Evolutionary conservation across 2,888 invertebrate species (phyloP), one percentile per base, ranked within the genome.

Genomic region (Nesidiocoris tenuis): DNA sequence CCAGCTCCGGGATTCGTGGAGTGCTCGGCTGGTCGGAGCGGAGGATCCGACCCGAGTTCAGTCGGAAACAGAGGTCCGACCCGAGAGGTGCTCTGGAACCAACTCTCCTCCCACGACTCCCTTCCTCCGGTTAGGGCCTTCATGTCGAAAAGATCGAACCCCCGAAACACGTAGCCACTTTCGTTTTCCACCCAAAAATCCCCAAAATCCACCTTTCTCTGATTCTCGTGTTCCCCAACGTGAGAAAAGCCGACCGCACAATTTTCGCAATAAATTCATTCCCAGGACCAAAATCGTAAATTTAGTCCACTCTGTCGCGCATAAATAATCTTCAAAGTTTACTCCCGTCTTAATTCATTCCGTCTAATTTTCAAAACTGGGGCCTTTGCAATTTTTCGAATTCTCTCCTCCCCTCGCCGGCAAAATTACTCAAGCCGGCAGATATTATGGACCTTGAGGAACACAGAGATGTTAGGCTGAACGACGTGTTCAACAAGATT

Each of bases 401-500:
- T 55, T 55, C 63, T 74, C 55, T 64, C 64, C 24, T 56, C 57
- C n/a, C 16, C 39, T 39, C 39, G 39, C 39, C 39, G 39, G 39
- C 39, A 12, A 39, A 39, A 39, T 17, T 24, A 0, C 21, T 54
- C 7, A 63, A 7, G 2, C 19, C 70, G 59, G 59, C 24, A 70
- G 61, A 70, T 67, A 64, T 56, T 24, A 71, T 75, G 71, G 66
- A 71, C 65, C 77, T 71, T 57, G 75, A 77, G 21, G 76, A 76
- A 54, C 76, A 78, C 55, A 77, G 77, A 65, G 79, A 79, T 61
- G 76, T 77, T 56, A 79, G 76, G 65, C 76, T 80, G 63, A 77
- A 79, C 67, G 79, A 78, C 59, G 80, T 80, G n/a, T 80, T 80
- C 76, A 79, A 80, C 76, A 80, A 80, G 77, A 79, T 80, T 68